Evolutionary conservation across 1,140 invertebrate genomes (phyloP).

Genomic region (Neodiprion virginianus): DNA sequence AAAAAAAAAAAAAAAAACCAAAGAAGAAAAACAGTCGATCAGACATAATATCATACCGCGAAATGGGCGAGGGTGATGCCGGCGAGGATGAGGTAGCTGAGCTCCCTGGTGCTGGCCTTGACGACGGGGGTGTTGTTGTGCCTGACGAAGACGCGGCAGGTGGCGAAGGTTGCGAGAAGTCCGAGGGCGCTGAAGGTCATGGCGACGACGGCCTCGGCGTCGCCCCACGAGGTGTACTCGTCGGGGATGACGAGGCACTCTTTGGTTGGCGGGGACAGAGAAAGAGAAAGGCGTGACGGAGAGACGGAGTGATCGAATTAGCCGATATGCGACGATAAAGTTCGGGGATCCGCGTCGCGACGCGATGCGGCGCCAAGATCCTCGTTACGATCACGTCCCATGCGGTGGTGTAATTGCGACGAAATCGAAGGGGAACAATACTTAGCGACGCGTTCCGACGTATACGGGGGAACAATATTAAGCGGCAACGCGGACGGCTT

Average conservation of each 20-base stretch:
- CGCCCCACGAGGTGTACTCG: conserved; percentile 67
- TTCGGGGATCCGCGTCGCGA: too few relatives aligned
- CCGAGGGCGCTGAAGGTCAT: conserved; percentile 68
- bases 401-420: too few relatives aligned
- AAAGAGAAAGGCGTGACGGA: too few relatives aligned
- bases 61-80: conserved; percentile 57
- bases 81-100: conserved; percentile 74
- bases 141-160: conserved; percentile 67
- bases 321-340: too few relatives aligned
- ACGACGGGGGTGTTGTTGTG: conserved; percentile 76
- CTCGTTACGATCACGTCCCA: not conserved
- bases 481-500: too few relatives aligned
- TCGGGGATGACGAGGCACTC: conserved; percentile 66
- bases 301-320: too few relatives aligned
- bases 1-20: too few relatives aligned
- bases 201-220: conserved; percentile 67
- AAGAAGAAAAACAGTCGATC: not conserved
- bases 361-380: not conserved
- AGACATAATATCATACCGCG: conserved; percentile 34
- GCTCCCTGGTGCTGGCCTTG: conserved; percentile 72
- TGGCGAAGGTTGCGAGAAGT: conserved; percentile 67
- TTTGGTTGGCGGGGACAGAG: conserved; percentile 39
- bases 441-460: too few relatives aligned
- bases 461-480: too few relatives aligned
- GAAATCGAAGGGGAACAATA: too few relatives aligned